A percentile compares a stretch with the other conserved stretches of the same genome.
phyloP scores from a whole-genome alignment of 2,888 invertebrate genomes.

The Hydrotaea diabolus region DNA sequence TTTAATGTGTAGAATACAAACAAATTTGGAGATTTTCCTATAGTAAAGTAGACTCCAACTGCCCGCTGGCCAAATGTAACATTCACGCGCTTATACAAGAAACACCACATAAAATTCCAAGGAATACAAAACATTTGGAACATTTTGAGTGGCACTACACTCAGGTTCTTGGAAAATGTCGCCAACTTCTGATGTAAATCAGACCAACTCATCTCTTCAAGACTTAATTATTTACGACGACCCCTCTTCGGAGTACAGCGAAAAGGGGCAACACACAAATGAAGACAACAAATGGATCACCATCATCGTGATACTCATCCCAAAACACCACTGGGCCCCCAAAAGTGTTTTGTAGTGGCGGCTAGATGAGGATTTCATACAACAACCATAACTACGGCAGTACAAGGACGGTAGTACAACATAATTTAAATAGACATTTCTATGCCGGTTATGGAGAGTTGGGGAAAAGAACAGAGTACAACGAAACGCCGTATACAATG shows the following conservation, averaged over 20 bases:
- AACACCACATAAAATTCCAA: conserved; percentile 22
- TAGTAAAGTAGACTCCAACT: too few species aligned
- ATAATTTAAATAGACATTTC: neutral
- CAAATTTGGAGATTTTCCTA: too few species aligned
- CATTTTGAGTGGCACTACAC: neutral
- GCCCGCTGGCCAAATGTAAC: conserved; percentile 2
- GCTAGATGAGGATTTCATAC: neutral
- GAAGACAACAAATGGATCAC: neutral
- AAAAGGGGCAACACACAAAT: neutral
- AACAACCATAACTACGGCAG: conserved; percentile 23
- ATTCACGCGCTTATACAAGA: neutral
- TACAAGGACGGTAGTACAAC: conserved; percentile 3
- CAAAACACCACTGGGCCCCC: neutral
- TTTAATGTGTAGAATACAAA: too few species aligned
- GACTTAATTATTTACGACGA: conserved; percentile 44
- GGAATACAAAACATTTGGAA: conserved; percentile 7
- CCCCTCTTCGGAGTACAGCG: neutral
- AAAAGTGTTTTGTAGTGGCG: neutral
- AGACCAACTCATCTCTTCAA: conserved; percentile 13
- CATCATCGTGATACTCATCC: neutral
- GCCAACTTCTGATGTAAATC: conserved; percentile 46
- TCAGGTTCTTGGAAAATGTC: conserved; percentile 49
- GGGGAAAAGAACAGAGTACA: neutral
- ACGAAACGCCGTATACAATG: too few species aligned
- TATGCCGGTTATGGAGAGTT: neutral